Conservation (phyloP, 2,888 invertebrate genomes). For the Pardosa pseudoannulata region DNA sequence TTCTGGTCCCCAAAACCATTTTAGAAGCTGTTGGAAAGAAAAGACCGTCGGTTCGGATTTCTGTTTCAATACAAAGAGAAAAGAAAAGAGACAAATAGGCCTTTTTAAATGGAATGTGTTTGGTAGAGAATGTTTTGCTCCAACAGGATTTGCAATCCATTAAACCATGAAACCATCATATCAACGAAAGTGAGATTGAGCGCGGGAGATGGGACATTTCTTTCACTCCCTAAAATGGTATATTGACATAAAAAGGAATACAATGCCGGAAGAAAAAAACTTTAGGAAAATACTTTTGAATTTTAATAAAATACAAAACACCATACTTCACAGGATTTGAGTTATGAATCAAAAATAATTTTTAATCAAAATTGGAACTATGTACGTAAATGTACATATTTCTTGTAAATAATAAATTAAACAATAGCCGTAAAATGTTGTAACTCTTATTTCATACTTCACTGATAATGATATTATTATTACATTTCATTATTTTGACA, state of each 20-base stretch:
- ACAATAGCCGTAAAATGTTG: too few relatives aligned
- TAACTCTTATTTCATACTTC: too few relatives aligned
- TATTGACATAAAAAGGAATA: conserved; percentile 3
- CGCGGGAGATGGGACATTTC: conserved; percentile 13
- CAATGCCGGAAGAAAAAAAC: background rate
- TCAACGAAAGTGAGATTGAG: conserved; percentile 11
- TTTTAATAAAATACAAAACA: too few relatives aligned
- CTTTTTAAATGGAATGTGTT: conserved; percentile 6
- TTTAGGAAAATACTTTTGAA: background rate
- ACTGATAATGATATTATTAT: too few relatives aligned
- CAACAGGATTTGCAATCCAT: conserved; percentile 13
- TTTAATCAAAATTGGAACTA: too few relatives aligned
- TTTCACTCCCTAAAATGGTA: background rate
- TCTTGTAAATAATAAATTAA: too few relatives aligned
- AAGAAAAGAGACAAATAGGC: background rate
- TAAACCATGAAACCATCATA: conserved; percentile 17
- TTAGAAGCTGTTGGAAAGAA: conserved; percentile 1
- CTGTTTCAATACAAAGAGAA: conserved; percentile 3
- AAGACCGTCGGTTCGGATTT: background rate
- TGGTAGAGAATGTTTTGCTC: conserved; percentile 2
- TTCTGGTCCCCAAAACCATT: background rate
- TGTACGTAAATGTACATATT: too few relatives aligned
- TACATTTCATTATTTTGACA: too few relatives aligned
- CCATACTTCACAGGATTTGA: too few relatives aligned
- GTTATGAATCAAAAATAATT: too few relatives aligned